Evolutionary conservation across 2,888 invertebrate genomes (phyloP).

Genomic region (Syritta pipiens): DNA sequence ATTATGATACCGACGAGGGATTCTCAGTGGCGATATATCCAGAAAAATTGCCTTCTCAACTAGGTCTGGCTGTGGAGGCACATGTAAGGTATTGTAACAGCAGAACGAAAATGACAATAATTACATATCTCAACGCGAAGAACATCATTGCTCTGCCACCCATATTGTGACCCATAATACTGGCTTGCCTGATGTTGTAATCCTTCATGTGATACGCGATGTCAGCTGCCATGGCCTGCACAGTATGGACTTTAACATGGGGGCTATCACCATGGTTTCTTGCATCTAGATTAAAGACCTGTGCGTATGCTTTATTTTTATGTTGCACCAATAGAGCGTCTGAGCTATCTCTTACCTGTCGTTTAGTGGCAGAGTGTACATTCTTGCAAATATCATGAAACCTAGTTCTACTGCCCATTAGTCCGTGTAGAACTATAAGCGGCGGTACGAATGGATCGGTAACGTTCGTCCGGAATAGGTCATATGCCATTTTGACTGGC

Average conservation of each 20-base stretch:
- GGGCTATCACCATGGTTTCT: constrained; percentile 97
- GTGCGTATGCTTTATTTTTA: too few relatives aligned
- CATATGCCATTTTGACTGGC: constrained; percentile 84
- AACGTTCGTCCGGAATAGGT: constrained; percentile 82
- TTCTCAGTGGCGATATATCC: too few relatives aligned
- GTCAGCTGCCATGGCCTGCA: constrained; percentile 88
- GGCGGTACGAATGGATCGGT: constrained; percentile 80
- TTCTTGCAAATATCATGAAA: constrained; percentile 91
- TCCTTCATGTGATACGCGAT: constrained; percentile 84
- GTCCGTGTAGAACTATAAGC: constrained; percentile 90
- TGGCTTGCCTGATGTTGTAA: constrained; percentile 83
- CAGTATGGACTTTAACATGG: constrained; percentile 86
- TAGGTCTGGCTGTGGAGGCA: too few relatives aligned
- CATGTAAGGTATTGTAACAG: too few relatives aligned
- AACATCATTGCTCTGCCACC: constrained; percentile 95
- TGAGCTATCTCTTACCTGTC: constrained; percentile 81
- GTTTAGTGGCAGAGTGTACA: constrained; percentile 81
- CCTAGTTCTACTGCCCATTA: constrained; percentile 91
- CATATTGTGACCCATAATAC: constrained; percentile 95
- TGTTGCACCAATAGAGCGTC: too few relatives aligned
- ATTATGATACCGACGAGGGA: too few relatives aligned
- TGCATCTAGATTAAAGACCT: constrained; percentile 85
- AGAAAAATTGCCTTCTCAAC: too few relatives aligned
- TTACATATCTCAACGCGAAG: constrained; percentile 86
- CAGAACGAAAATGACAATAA: too few relatives aligned